Base-by-base conservation (phyloP, 2,797 vertebrate species). In the Muraenolepis orangiensis region DNA sequence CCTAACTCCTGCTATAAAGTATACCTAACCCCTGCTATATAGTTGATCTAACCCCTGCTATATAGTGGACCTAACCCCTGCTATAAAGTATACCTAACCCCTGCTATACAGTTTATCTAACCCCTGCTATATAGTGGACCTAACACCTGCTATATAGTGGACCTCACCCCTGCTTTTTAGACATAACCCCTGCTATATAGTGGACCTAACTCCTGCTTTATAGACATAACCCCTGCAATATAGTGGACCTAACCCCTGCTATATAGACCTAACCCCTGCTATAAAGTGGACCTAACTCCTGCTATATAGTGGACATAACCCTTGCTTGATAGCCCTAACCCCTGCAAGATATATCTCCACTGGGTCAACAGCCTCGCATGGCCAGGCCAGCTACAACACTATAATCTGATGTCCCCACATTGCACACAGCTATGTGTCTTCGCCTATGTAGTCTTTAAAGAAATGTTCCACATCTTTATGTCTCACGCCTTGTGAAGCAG, bases 121-220 rank as follows among this genome's bases (percentile, higher is more conserved):
- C n/a, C n/a, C n/a, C n/a, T n/a, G n/a, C n/a, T n/a, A n/a, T n/a
- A n/a, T n/a, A n/a, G n/a, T n/a, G n/a, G n/a, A n/a, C n/a, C n/a
- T n/a, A n/a, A n/a, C n/a, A n/a, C n/a, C n/a, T n/a, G n/a, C n/a
- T n/a, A n/a, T n/a, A n/a, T n/a, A n/a, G n/a, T n/a, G n/a, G n/a
- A n/a, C n/a, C n/a, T n/a, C n/a, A n/a, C n/a, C n/a, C n/a, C n/a
- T n/a, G n/a, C 71, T 83, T n/a, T n/a, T n/a, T n/a, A n/a, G n/a
- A 93, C 85, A 86, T 82, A 85, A 76, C 81, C 72, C 1, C 71
- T 4, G 76, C 91, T 94, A 93, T 93, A 94, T 93, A n/a, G n/a
- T n/a, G n/a, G n/a, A n/a, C n/a, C n/a, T n/a, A n/a, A n/a, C n/a
- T n/a, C n/a, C n/a, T n/a, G n/a, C n/a, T n/a, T n/a, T n/a, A n/a